Evolutionary conservation across 2,113 vertebrate genomes (phyloP).

Genomic region (Sclerurus mexicanus): DNA sequence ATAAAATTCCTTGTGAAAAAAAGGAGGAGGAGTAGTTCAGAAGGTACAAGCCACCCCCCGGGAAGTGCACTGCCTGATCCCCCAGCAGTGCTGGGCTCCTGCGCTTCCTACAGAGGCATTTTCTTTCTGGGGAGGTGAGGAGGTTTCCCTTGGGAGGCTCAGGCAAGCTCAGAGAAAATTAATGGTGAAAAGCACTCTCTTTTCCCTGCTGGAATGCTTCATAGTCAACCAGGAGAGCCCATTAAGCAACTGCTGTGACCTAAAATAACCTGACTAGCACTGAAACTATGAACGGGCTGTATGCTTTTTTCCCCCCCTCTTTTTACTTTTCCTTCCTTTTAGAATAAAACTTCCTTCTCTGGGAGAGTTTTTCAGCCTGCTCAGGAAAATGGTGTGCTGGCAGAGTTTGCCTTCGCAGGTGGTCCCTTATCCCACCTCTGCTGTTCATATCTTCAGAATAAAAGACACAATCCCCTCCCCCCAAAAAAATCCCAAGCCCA

Average conservation of each 20-base stretch:
- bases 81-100: background rate
- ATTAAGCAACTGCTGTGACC: conserved; percentile 31
- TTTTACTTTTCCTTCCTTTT: background rate
- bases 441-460: background rate
- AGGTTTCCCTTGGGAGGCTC: conserved; percentile 8
- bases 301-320: background rate
- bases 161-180: conserved; percentile 20
- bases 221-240: background rate
- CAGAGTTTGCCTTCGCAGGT: background rate
- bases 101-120: background rate
- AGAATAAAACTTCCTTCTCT: background rate
- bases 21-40: background rate
- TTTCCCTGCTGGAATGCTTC: conserved; percentile 18
- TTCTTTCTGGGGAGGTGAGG: background rate
- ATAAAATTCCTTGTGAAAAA: background rate
- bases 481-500: background rate
- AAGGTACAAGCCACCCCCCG: background rate
- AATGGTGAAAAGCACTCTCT: conserved; percentile 30
- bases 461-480: background rate
- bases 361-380: background rate
- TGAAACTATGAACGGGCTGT: background rate
- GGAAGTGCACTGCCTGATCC: background rate
- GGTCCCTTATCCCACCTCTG: background rate
- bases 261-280: background rate
- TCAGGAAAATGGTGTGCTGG: background rate